These are phyloP conservation scores for Girardia tigrina DNA, from an alignment of 2,888 invertebrate genomes.

Conservation along the genomic window DNA sequence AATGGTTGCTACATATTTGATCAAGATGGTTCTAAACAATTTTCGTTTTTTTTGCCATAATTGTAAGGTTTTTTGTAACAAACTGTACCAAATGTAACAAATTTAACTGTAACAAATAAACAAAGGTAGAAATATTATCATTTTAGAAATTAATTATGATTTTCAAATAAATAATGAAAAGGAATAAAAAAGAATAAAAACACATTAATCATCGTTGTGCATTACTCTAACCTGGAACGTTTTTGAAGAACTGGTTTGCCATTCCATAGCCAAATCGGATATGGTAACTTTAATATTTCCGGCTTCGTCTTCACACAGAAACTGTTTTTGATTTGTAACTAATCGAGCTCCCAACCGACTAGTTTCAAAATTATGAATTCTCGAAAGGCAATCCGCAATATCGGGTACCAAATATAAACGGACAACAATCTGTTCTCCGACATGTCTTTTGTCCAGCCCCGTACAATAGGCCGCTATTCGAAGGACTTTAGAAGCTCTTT, in stretches of 20 bases:
- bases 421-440: neutral
- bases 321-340: conserved; percentile 10
- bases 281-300: conserved; percentile 17
- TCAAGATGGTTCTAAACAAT: too few species aligned
- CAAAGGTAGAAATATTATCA: too few species aligned
- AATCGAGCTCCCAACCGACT: neutral
- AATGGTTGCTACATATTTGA: too few species aligned
- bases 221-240: neutral
- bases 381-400: neutral
- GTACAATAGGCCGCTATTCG: conserved; percentile 1
- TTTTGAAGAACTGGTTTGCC: neutral
- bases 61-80: too few species aligned
- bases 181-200: too few species aligned
- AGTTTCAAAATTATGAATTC: conserved; percentile 6
- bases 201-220: too few species aligned
- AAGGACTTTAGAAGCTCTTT: neutral
- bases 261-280: neutral
- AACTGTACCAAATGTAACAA: too few species aligned
- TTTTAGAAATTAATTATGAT: too few species aligned
- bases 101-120: too few species aligned
- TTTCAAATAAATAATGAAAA: too few species aligned
- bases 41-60: too few species aligned
- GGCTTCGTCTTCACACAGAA: neutral
- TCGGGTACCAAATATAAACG: neutral
- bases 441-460: neutral